phyloP scores from a whole-genome alignment of 2,888 invertebrate genomes.

The Sphaerophoria rueppellii region DNA sequence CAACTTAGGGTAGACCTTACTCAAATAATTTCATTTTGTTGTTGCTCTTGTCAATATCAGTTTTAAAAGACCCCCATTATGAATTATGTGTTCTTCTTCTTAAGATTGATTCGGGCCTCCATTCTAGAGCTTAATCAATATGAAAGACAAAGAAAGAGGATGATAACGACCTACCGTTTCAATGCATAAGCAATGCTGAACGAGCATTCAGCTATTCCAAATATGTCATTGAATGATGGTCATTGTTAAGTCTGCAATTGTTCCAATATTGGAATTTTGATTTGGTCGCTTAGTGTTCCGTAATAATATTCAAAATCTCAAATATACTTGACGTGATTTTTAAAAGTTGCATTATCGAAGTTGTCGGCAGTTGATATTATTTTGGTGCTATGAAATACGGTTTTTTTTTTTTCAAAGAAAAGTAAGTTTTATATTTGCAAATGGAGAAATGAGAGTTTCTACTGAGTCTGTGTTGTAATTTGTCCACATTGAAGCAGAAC shows the following conservation, averaged over 20 bases:
- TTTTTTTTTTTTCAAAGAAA: no score
- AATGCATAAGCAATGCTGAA: conserved; percentile 48
- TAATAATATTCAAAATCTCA: no score
- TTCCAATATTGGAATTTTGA: no score
- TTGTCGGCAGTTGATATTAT: no score
- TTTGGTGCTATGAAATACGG: no score
- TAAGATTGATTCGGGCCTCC: background rate
- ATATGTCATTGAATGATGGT: conserved; percentile 36
- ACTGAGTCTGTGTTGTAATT: no score
- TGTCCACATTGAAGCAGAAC: no score
- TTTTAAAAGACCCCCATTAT: conserved; percentile 56
- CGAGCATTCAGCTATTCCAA: conserved; percentile 60
- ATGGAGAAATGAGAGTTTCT: no score
- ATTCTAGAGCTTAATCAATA: conserved; percentile 21
- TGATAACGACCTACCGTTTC: conserved; percentile 2
- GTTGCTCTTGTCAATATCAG: conserved; percentile 66
- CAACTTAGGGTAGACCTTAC: conserved; percentile 35
- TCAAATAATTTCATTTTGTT: conserved; percentile 62
- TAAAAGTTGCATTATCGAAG: no score
- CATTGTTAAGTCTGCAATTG: conserved; percentile 26
- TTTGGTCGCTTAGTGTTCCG: no score
- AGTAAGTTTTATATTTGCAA: no score
- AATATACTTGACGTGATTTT: no score
- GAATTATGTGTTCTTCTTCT: conserved; percentile 37
- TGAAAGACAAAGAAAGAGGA: background rate